These are phyloP conservation scores for Thalassarche chlororhynchos DNA, from an alignment of 2,113 vertebrate genomes.

Conservation along the genomic window DNA sequence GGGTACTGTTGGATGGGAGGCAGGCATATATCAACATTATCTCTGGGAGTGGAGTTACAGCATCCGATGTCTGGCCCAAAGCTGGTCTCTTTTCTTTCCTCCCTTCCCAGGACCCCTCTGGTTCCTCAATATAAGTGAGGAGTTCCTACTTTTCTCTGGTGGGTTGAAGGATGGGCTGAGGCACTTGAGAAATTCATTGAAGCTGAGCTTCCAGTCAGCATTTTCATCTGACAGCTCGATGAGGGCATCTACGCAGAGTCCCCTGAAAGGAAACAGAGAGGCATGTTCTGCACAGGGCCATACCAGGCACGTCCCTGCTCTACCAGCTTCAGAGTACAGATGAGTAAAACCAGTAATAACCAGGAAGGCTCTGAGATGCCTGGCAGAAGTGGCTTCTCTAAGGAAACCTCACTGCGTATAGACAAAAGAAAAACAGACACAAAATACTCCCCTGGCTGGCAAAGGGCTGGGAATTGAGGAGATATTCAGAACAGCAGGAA, in stretches of 20 bases:
- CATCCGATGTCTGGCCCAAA: neutral
- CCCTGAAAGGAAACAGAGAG: constrained; percentile 79
- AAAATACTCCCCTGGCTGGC: neutral
- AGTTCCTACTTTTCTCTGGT: constrained; percentile 92
- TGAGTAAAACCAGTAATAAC: neutral
- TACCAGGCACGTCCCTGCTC: neutral
- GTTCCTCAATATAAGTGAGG: neutral
- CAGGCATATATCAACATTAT: neutral
- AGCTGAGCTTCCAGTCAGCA: constrained; percentile 98
- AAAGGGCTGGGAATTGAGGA: neutral
- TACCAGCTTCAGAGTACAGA: neutral
- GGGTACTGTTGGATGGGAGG: neutral
- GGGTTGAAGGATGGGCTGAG: constrained; percentile 94
- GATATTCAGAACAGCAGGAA: neutral
- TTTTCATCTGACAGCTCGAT: constrained; percentile 99
- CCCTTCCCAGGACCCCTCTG: neutral
- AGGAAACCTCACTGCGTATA: neutral
- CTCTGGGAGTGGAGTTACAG: neutral
- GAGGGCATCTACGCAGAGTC: constrained; percentile 95
- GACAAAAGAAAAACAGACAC: neutral
- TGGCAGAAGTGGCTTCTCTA: neutral
- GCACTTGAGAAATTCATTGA: constrained; percentile 97
- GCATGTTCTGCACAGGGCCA: neutral
- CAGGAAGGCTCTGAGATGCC: neutral
- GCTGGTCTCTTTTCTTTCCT: neutral